Evolutionary conservation across 2,797 vertebrate species (phyloP), one percentile per base, ranked within the genome.

Genomic region (Taeniopygia guttata): DNA sequence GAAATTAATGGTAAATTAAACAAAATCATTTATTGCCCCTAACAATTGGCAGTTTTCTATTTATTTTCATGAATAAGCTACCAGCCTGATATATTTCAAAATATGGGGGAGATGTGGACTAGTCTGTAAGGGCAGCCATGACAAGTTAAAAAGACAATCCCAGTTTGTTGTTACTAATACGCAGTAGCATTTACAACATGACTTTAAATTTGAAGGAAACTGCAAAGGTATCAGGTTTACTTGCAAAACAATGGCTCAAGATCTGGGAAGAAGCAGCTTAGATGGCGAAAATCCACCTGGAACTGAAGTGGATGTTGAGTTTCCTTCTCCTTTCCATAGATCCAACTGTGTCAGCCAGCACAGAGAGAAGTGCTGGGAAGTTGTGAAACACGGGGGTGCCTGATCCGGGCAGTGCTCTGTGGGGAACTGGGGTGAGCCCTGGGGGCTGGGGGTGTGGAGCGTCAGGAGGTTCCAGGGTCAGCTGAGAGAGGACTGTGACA

Each of bases 401-500:
- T 89, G 32, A 17, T 42, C 54, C 1, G 1, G 19, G 15, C 42
- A 70, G 38, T 9, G 68, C 5, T 69, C 34, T 7, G 0, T 4
- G 16, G 6, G 1, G 10, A 5, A 46, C 10, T 17, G 19, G 29
- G 12, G 34, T 40, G 87, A 9, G 9, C 25, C 0, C 34, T 29
- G 23, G 3, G 38, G 20, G 5, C 4, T 2, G 20, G 7, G 1
- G 10, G 18, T 18, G 5, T 9, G n/a, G 49, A 55, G 11, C 7
- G 16, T 30, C 49, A 46, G 45, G 27, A 74, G 16, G 26, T 46
- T 74, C n/a, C 64, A 68, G 34, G 14, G 9, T 23, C 40, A 67
- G 3, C 0, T 2, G 3, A 59, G 42, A 68, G 40, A 56, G 46
- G 51, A 74, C 14, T 75, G 23, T 48, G 45, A 36, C 30, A 58